Evolutionary conservation across 1,140 invertebrate genomes (phyloP).

Genomic region (Stegodyphus dumicola): DNA sequence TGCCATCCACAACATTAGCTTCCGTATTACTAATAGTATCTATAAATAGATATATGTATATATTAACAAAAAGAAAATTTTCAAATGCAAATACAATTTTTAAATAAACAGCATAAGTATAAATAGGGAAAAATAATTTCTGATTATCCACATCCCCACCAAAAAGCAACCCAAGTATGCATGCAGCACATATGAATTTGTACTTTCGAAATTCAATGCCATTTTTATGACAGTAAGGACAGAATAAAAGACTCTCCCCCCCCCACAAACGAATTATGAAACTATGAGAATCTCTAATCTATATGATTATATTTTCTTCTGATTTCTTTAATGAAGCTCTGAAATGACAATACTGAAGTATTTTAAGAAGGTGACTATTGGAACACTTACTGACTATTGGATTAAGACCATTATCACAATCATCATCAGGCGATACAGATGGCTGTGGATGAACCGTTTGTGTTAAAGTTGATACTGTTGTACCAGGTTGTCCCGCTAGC

Average conservation of each 20-base stretch:
- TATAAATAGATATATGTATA: constrained; percentile 57
- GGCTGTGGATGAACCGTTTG: constrained; percentile 56
- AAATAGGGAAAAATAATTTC: background rate
- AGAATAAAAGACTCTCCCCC: too few relatives aligned
- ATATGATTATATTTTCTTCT: too few relatives aligned
- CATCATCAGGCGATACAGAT: constrained; percentile 50
- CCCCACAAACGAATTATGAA: too few relatives aligned
- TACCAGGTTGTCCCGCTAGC: constrained; percentile 21
- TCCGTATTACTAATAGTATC: constrained; percentile 91
- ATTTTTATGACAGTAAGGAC: too few relatives aligned
- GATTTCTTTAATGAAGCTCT: too few relatives aligned
- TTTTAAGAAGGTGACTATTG: too few relatives aligned
- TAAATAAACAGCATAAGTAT: background rate
- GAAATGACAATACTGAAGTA: too few relatives aligned
- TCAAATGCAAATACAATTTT: constrained; percentile 66
- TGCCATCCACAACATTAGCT: constrained; percentile 94
- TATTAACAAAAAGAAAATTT: background rate
- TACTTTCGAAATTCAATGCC: too few relatives aligned
- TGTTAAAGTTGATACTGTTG: constrained; percentile 51
- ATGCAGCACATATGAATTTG: too few relatives aligned
- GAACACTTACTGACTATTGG: constrained; percentile 41
- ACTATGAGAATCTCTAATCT: too few relatives aligned
- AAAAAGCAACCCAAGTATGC: too few relatives aligned
- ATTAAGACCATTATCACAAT: constrained; percentile 55
- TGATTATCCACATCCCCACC: background rate